phyloP scores from a whole-genome alignment of 2,888 invertebrate genomes.

The Ectemnius cavifrons region DNA sequence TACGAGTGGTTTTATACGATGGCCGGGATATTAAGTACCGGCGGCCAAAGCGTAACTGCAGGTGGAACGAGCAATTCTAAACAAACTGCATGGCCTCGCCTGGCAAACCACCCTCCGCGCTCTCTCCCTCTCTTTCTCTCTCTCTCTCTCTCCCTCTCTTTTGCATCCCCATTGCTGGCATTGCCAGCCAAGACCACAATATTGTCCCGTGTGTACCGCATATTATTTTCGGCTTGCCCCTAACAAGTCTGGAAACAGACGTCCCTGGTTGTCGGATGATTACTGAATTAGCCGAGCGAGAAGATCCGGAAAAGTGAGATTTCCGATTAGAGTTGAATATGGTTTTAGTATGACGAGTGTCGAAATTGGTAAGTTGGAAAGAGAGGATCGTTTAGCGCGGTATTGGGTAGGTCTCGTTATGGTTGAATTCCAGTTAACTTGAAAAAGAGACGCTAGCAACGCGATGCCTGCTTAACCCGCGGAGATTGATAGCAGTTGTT shows the following conservation, averaged over 20 bases:
- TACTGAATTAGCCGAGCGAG: not conserved
- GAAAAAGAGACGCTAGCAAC: constrained; percentile 32
- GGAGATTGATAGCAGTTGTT: constrained; percentile 55
- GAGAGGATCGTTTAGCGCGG: constrained; percentile 31
- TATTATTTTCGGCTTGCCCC: not conserved
- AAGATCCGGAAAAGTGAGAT: not conserved
- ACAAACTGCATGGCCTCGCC: not conserved
- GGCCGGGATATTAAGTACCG: not conserved
- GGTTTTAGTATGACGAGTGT: not conserved
- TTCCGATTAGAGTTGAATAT: not conserved
- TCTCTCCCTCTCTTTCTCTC: no score
- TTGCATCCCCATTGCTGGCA: no score
- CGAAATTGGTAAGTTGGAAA: constrained; percentile 12
- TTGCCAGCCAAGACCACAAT: not conserved
- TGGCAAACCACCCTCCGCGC: no score
- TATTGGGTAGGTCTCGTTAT: constrained; percentile 20
- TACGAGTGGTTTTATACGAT: constrained; percentile 1
- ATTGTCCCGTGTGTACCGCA: not conserved
- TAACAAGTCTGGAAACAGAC: not conserved
- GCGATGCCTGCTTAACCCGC: constrained; percentile 39
- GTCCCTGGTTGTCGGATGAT: not conserved
- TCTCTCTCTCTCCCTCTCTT: no score
- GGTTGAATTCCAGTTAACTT: constrained; percentile 40
- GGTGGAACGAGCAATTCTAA: not conserved
- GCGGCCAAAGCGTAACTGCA: constrained; percentile 3